A percentile compares a stretch with the other conserved stretches of the same genome.
Evolutionary conservation across 2,113 vertebrate species (phyloP).

Genomic region (Dasypus novemcinctus): DNA sequence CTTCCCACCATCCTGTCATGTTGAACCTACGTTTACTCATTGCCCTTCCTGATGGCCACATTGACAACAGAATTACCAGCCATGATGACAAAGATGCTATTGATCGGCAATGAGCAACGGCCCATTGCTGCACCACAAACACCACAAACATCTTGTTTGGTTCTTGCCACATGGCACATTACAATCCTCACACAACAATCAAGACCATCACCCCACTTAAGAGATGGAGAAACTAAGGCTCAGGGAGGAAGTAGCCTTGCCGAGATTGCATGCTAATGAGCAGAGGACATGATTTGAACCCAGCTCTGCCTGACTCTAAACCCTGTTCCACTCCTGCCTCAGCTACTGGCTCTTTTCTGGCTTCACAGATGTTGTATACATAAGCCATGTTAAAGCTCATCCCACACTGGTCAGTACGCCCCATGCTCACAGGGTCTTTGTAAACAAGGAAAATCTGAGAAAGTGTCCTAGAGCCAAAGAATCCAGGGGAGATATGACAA

Average conservation of each 20-base stretch:
- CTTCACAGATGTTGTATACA: background rate
- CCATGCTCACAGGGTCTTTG: background rate
- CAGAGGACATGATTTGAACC: fast-evolving
- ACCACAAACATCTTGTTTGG: fast-evolving
- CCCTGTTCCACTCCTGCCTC: background rate
- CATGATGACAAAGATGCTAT: background rate
- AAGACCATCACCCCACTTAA: background rate
- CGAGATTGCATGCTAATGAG: background rate
- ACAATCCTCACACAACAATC: background rate
- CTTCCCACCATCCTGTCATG: background rate
- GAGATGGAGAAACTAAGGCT: background rate
- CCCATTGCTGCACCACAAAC: fast-evolving
- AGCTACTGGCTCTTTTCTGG: background rate
- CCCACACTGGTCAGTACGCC: background rate
- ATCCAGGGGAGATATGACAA: background rate
- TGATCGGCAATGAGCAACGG: fast-evolving
- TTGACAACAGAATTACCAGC: fast-evolving
- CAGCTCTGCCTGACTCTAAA: background rate
- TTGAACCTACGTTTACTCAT: background rate
- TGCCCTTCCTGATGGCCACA: background rate
- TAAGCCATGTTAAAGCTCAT: background rate
- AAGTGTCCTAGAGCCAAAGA: background rate
- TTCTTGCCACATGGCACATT: background rate
- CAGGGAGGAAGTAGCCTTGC: background rate
- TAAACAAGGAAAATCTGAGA: background rate